These are phyloP conservation scores for Charanyca ferruginea DNA, from an alignment of 2,888 invertebrate genomes.

Conservation along the genomic window DNA sequence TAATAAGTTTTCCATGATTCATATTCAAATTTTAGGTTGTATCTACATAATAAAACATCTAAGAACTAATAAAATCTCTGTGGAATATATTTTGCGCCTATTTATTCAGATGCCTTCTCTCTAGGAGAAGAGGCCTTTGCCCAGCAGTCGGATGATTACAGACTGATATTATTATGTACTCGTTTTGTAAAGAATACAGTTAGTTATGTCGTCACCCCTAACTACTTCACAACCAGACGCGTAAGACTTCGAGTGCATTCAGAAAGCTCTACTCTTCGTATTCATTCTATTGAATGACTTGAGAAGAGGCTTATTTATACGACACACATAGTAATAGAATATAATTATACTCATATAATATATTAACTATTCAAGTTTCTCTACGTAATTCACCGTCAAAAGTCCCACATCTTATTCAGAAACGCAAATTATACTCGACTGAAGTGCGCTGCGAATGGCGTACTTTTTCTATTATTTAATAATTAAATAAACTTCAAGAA, in stretches of 20 bases:
- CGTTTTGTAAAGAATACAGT: background rate
- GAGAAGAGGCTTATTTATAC: constrained; percentile 22
- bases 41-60: no score
- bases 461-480: constrained; percentile 72
- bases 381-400: constrained; percentile 25
- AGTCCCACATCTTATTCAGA: constrained; percentile 59
- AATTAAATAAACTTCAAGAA: constrained; percentile 80
- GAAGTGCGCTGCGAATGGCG: constrained; percentile 53
- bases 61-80: no score
- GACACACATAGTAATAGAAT: no score
- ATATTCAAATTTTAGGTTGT: no score
- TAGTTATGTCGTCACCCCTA: background rate
- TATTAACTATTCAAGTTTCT: constrained; percentile 43
- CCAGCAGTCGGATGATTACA: no score
- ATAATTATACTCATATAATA: constrained; percentile 1
- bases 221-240: constrained; percentile 6
- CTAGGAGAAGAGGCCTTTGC: no score
- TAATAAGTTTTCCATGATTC: no score
- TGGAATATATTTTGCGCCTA: no score
- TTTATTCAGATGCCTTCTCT: no score
- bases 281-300: constrained; percentile 15
- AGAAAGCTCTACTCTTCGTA: constrained; percentile 9
- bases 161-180: no score
- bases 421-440: constrained; percentile 64
- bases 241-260: constrained; percentile 7